A percentile compares a stretch with the other conserved stretches of the same genome.
Evolutionary conservation across 2,797 vertebrate genomes (phyloP).

Genomic region (Onychomys leucogaster): DNA sequence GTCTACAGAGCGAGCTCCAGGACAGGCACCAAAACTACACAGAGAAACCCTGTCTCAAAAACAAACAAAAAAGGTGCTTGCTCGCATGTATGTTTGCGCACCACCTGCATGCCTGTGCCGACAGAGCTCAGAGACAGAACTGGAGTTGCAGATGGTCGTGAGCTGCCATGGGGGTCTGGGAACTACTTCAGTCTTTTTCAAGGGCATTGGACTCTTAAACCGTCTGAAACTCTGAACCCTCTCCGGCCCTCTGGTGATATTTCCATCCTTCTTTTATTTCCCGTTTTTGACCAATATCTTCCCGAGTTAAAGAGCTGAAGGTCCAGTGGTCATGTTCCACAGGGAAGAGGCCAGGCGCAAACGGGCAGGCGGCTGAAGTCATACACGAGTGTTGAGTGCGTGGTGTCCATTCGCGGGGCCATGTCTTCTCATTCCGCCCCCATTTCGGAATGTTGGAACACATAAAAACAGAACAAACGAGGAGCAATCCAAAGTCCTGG

Average conservation of each 20-base stretch:
- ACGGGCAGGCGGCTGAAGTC: background rate
- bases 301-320: background rate
- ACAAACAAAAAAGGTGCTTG: background rate
- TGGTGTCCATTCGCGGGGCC: background rate
- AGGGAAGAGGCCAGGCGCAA: background rate
- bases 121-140: background rate
- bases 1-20: no score
- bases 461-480: background rate
- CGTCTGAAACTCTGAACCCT: background rate
- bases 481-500: background rate
- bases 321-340: background rate
- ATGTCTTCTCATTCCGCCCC: background rate
- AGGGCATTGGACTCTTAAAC: background rate
- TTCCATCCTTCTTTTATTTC: background rate
- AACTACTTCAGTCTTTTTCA: background rate
- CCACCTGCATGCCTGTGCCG: background rate
- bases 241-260: background rate
- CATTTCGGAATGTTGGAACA: background rate
- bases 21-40: no score
- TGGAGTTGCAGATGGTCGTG: background rate
- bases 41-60: no score
- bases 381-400: background rate
- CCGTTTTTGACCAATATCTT: background rate
- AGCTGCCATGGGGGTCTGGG: background rate
- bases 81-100: background rate